A percentile compares a stretch with the other conserved stretches of the same genome.
Conservation (phyloP, 2,113 vertebrate genomes). For the Turnix velox region DNA sequence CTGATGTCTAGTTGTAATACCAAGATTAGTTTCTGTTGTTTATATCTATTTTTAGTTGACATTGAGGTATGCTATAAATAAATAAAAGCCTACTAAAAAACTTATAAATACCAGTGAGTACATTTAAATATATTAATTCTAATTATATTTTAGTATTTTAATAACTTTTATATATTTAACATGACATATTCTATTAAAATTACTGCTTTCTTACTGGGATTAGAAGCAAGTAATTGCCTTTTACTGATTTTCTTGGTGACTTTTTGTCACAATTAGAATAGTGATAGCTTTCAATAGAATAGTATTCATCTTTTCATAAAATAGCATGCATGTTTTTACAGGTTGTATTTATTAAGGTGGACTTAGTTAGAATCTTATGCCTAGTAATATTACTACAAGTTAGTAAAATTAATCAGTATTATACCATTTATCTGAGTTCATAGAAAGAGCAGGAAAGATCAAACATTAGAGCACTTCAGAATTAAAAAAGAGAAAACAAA, state of each 20-base stretch:
- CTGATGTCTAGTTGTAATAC: not conserved
- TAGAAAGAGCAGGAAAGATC: not conserved
- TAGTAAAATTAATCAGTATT: not conserved
- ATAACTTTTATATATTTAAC: not conserved
- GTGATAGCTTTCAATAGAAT: not conserved
- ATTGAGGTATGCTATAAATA: not conserved
- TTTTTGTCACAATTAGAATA: not conserved
- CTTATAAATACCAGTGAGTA: not conserved
- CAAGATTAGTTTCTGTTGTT: not conserved
- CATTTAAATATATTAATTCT: not conserved
- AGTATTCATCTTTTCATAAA: not conserved
- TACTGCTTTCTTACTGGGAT: not conserved
- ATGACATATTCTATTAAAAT: not conserved
- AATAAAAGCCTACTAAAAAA: too few relatives aligned
- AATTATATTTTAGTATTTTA: constrained; percentile 14
- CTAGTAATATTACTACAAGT: not conserved
- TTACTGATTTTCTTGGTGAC: not conserved
- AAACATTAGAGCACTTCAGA: not conserved
- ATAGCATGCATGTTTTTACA: not conserved
- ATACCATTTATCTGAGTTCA: not conserved
- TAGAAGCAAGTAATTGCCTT: not conserved
- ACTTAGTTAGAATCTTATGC: not conserved
- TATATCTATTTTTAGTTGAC: not conserved
- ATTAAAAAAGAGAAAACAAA: not conserved
- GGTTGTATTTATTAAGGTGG: not conserved